Conservation (phyloP, 2,113 vertebrate species). For the Takifugu flavidus region DNA sequence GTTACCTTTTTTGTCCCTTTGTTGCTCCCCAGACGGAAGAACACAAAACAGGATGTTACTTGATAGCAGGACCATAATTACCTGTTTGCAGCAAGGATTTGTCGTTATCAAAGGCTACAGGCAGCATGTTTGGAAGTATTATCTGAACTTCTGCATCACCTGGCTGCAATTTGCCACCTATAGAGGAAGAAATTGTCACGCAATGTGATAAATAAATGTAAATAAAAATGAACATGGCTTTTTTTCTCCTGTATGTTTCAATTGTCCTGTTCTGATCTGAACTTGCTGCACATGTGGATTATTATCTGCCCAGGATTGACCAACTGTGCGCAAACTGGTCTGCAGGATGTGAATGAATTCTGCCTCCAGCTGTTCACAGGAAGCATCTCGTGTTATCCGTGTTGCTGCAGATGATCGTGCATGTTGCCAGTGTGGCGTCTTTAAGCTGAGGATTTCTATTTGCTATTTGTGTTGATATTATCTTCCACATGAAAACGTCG, state of each 20-base stretch:
- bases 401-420: slow-evolving; percentile 47
- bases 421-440: slow-evolving; percentile 20
- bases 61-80: slow-evolving; percentile 43
- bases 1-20: slow-evolving; percentile 56
- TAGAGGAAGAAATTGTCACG: no score
- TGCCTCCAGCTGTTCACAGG: slow-evolving; percentile 50
- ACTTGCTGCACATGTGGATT: no score
- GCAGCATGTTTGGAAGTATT: not conserved
- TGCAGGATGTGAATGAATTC: slow-evolving; percentile 31
- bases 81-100: slow-evolving; percentile 25
- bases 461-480: slow-evolving; percentile 23
- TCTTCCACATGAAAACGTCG: slow-evolving; percentile 28
- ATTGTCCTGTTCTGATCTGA: not conserved
- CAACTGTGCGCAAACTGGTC: not conserved
- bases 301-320: no score
- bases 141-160: no score
- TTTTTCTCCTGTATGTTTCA: no score
- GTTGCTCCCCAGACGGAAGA: slow-evolving; percentile 40
- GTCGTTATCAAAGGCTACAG: slow-evolving; percentile 8
- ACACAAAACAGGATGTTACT: slow-evolving; percentile 42
- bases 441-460: slow-evolving; percentile 41
- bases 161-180: no score
- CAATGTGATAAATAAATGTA: no score
- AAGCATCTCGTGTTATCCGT: slow-evolving; percentile 47
- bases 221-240: no score